Evolutionary conservation across 2,888 invertebrate species (phyloP), one percentile per base, ranked within the genome.

Genomic region (Netelia inedita): DNA sequence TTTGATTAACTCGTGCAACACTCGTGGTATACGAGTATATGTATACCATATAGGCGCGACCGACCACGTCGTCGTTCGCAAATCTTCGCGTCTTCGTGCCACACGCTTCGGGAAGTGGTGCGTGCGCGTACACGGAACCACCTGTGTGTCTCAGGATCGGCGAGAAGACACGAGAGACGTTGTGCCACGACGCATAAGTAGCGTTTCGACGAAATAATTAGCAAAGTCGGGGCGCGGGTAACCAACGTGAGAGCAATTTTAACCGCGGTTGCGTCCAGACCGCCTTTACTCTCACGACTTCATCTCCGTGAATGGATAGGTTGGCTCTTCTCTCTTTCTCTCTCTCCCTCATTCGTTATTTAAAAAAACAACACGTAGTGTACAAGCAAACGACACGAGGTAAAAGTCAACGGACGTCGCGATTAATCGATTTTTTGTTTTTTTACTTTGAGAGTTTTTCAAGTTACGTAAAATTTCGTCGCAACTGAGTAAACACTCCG

Each of bases 1-100:
- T 87, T 90, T 88, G 87, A 89, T 90, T 89, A 89, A 89, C 85
- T 88, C 80, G 84, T 79, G 80, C 75, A 71, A 43, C 50, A 19
- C 57, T 59, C 78, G 61, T 8, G 35, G 65, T 21, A 43, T 23
- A 66, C 75, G 79, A 63, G 65, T 68, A 57, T 75, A 55, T 66
- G 59, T 43, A 79, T 63, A 86, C 76, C 66, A 43, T 63, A 19
- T 46, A 43, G 66, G 63, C 71, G n/a, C 66, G 66, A 63, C 80
- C 61, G 28, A 66, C 65, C 55, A 66, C 82, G 75, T 78, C 83
- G 78, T 73, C 82, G 85, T 81, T 87, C 85, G 84, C 73, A 78
- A 85, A 82, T 85, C 79, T 79, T 87, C 72, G 73, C 59, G 79
- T 76, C 61, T 63, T 73, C 84, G 76, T 78, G 76, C 71, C 66